phyloP scores from a whole-genome alignment of 2,113 vertebrate genomes.

The Onychorhynchus coronatus region DNA sequence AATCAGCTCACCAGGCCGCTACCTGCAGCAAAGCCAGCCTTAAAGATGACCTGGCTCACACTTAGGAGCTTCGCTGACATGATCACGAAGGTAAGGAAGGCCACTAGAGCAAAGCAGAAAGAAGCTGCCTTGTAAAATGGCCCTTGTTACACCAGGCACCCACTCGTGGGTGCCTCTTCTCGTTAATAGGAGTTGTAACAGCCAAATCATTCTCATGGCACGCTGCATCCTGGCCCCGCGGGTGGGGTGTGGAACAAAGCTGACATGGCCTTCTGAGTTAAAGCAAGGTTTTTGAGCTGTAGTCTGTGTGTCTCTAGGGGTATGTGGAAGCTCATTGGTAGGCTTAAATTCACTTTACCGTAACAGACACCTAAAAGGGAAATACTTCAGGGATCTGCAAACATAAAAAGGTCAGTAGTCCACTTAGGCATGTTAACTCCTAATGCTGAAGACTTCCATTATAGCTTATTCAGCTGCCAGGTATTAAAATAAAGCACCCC shows the following conservation, averaged over 20 bases:
- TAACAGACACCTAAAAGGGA: neutral
- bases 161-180: neutral
- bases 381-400: neutral
- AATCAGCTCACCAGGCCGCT: neutral
- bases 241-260: neutral
- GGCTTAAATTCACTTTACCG: neutral
- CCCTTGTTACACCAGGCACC: neutral
- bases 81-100: neutral
- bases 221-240: rapidly evolving
- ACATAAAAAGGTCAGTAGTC: neutral
- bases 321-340: neutral
- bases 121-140: neutral
- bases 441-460: neutral
- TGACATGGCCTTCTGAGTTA: neutral
- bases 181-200: rapidly evolving
- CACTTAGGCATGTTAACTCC: neutral
- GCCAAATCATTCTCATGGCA: neutral
- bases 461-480: neutral
- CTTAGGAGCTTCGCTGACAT: neutral
- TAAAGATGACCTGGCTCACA: neutral
- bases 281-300: neutral
- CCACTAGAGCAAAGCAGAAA: neutral
- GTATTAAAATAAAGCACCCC: neutral
- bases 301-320: neutral
- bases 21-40: neutral